Evolutionary conservation across 2,113 vertebrate species (phyloP).

Genomic region (Edolisoma coerulescens): DNA sequence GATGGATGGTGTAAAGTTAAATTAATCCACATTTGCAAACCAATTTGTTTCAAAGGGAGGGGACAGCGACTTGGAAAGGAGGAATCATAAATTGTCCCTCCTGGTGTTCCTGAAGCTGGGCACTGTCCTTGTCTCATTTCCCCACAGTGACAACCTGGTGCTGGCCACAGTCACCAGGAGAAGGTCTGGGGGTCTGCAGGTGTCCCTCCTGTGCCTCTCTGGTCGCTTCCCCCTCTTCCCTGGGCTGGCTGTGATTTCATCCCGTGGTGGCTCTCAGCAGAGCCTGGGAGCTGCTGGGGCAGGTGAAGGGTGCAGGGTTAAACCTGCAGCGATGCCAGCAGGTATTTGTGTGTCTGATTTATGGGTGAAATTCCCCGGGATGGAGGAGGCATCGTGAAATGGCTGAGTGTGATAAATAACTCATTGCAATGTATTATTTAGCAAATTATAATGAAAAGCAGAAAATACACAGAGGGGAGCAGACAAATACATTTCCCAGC

Average conservation of each 20-base stretch:
- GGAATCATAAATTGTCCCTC: background rate
- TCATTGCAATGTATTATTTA: conserved; percentile 29
- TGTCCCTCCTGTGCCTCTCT: background rate
- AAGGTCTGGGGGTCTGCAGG: background rate
- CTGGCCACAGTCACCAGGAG: background rate
- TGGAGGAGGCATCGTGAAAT: background rate
- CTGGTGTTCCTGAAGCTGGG: accelerated
- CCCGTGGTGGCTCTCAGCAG: accelerated
- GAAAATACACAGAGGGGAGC: conserved; percentile 6
- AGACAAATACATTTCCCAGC: background rate
- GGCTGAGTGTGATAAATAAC: background rate
- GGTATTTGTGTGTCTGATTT: background rate
- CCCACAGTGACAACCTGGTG: background rate
- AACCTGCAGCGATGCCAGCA: background rate
- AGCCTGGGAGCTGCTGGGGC: background rate
- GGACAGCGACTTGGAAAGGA: background rate
- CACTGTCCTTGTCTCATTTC: accelerated
- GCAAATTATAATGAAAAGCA: conserved; percentile 50
- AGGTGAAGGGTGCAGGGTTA: background rate
- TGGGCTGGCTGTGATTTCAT: accelerated
- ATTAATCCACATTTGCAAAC: background rate
- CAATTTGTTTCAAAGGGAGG: background rate
- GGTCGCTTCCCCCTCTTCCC: background rate
- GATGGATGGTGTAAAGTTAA: background rate
- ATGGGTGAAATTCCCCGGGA: background rate